Evolutionary conservation across 2,888 invertebrate genomes (phyloP).

Genomic region (Phoenoteleia sp.): DNA sequence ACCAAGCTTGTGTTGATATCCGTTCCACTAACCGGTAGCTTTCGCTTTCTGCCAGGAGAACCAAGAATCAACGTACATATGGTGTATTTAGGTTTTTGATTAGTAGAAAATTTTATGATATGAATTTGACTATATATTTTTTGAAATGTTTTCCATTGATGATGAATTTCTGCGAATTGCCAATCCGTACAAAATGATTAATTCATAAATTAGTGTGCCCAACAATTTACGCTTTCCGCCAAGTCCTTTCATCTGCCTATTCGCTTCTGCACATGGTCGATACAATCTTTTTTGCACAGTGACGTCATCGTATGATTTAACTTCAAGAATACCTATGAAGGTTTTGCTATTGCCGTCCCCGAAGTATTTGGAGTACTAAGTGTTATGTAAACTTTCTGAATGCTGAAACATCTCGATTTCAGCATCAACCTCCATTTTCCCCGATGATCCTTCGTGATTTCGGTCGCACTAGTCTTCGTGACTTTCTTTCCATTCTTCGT

Average conservation of each 20-base stretch:
- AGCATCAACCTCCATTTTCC: conserved; percentile 17
- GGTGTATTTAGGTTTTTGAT: conserved; percentile 72
- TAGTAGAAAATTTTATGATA: conserved; percentile 74
- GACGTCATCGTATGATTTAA: conserved; percentile 31
- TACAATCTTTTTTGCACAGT: conserved; percentile 41
- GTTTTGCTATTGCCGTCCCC: conserved; percentile 43
- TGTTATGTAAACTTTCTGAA: conserved; percentile 27
- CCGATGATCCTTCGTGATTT: conserved; percentile 14
- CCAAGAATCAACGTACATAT: conserved; percentile 60
- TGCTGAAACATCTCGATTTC: conserved; percentile 32
- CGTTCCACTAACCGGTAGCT: conserved; percentile 23
- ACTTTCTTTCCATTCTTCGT: conserved; percentile 23
- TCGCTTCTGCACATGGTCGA: conserved; percentile 52
- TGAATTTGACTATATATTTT: conserved; percentile 72
- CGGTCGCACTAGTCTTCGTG: conserved; percentile 1
- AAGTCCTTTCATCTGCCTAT: conserved; percentile 31
- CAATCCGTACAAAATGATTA: conserved; percentile 65
- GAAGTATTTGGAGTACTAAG: conserved; percentile 41
- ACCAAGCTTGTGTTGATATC: conserved; percentile 47
- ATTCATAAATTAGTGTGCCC: conserved; percentile 57
- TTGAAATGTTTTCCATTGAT: conserved; percentile 62
- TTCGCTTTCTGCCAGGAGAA: conserved; percentile 72
- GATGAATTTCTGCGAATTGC: conserved; percentile 62
- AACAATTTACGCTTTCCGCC: conserved; percentile 46
- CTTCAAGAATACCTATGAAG: conserved; percentile 45